Evolutionary conservation across 2,113 vertebrate species (phyloP).

Genomic region (Cottus gobio): DNA sequence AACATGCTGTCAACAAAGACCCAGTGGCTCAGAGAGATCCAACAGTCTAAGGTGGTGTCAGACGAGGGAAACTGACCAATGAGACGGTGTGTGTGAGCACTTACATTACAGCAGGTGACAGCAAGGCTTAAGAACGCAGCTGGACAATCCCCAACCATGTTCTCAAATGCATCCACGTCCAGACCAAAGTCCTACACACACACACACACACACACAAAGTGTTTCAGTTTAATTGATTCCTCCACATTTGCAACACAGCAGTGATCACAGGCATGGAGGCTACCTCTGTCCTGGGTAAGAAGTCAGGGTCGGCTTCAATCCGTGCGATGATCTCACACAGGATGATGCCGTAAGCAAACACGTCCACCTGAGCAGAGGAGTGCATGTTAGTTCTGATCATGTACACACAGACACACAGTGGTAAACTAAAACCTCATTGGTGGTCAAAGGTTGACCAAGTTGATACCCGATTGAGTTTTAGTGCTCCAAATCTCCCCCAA

Average conservation of each 20-base stretch:
- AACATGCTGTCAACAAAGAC: not conserved
- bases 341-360: constrained; percentile 95
- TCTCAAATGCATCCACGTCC: constrained; percentile 88
- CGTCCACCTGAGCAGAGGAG: constrained; percentile 76
- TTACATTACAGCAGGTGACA: constrained; percentile 93
- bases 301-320: constrained; percentile 93
- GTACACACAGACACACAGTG: not conserved
- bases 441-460: too few species aligned
- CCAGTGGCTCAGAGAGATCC: not conserved
- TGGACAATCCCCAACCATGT: constrained; percentile 90
- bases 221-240: not conserved
- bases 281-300: constrained; percentile 94
- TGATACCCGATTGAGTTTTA: not conserved
- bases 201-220: constrained; percentile 1
- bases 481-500: not conserved
- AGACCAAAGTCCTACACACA: constrained; percentile 91
- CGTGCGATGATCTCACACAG: constrained; percentile 95
- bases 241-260: too few species aligned
- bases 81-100: constrained; percentile 32
- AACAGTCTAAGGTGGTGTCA: not conserved
- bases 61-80: not conserved
- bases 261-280: not conserved
- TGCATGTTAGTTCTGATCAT: not conserved
- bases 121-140: constrained; percentile 88
- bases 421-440: too few species aligned